These are phyloP conservation scores for Amiota minor DNA, from an alignment of 2,888 invertebrate species.

Conservation along the genomic window DNA sequence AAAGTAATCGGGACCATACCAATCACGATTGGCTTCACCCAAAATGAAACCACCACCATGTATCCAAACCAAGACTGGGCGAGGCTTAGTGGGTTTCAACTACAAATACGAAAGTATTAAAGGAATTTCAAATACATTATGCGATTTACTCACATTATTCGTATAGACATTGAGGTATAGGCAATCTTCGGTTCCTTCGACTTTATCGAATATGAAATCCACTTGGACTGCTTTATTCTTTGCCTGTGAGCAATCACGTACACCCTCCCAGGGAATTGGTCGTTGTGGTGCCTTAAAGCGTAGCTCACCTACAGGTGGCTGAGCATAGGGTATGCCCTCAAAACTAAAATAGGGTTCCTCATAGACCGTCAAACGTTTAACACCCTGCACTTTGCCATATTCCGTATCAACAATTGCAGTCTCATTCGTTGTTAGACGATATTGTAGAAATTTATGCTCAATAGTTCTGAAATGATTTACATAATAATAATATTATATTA, in stretches of 20 bases:
- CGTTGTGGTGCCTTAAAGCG: constrained; percentile 74
- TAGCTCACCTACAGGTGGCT: constrained; percentile 71
- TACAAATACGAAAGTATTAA: constrained; percentile 40
- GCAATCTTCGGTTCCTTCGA: constrained; percentile 76
- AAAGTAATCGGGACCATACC: constrained; percentile 74
- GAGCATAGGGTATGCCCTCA: constrained; percentile 72
- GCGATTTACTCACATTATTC: constrained; percentile 64
- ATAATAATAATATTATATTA: constrained; percentile 40
- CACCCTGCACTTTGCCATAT: constrained; percentile 69
- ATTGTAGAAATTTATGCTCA: constrained; percentile 68
- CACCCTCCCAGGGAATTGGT: constrained; percentile 72
- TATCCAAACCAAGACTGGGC: constrained; percentile 75
- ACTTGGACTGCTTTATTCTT: constrained; percentile 69
- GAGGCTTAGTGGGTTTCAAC: constrained; percentile 63
- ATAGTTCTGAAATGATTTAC: constrained; percentile 56
- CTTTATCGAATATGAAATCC: constrained; percentile 63
- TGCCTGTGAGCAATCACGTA: constrained; percentile 71
- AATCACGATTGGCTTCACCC: constrained; percentile 72
- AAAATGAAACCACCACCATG: constrained; percentile 75
- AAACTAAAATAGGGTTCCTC: constrained; percentile 69
- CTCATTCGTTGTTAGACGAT: constrained; percentile 66
- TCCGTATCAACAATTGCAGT: constrained; percentile 66
- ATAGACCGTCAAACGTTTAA: constrained; percentile 66
- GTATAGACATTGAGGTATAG: constrained; percentile 75
- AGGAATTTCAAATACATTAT: background rate